These are phyloP conservation scores for Corvus cornix DNA, from an alignment of 2,113 vertebrate species.

Conservation along the genomic window DNA sequence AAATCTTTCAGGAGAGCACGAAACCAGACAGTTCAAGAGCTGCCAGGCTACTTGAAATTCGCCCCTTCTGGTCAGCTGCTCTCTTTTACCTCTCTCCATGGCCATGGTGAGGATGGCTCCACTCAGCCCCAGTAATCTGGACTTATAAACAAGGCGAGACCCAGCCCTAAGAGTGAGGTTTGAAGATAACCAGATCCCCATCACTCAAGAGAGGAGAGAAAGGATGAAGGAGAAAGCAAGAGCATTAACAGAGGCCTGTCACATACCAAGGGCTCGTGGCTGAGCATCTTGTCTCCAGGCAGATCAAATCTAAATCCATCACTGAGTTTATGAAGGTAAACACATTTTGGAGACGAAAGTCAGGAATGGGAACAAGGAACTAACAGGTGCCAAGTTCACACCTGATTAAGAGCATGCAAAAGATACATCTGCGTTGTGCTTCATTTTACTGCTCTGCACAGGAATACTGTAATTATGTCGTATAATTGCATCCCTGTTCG, in stretches of 20 bases:
- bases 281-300: not conserved
- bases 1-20: not conserved
- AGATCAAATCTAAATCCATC: not conserved
- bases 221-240: not conserved
- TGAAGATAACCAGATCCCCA: not conserved
- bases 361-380: not conserved
- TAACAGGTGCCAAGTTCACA: not conserved
- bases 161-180: not conserved
- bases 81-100: not conserved
- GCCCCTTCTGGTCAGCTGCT: not conserved
- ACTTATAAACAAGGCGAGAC: not conserved
- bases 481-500: not conserved
- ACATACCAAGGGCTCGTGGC: not conserved
- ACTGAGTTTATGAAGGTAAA: not conserved
- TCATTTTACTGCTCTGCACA: not conserved
- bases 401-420: not conserved
- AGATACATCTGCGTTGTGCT: not conserved
- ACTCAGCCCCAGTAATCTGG: not conserved
- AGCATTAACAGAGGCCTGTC: not conserved
- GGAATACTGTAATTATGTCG: not conserved
- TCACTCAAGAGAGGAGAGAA: not conserved
- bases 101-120: not conserved
- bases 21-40: not conserved
- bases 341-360: not conserved
- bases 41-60: not conserved